Percentiles rank a stretch among this genome's conserved stretches.
These are phyloP conservation scores for Cyanoramphus novaezelandiae DNA, from an alignment of 2,113 vertebrate species.

Conservation along the genomic window DNA sequence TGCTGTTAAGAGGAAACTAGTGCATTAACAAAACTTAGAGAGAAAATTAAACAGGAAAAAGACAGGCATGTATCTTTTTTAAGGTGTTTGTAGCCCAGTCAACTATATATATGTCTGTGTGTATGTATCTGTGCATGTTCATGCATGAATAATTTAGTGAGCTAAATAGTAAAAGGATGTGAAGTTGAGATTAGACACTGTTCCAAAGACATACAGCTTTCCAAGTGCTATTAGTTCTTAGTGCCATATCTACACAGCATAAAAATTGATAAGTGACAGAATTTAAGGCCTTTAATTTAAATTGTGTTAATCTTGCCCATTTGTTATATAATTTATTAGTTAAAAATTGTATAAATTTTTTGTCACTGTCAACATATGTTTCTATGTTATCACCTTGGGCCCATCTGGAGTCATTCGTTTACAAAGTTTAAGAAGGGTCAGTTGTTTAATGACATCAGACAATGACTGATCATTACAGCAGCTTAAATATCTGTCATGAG, in stretches of 20 bases:
- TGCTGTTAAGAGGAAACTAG: background rate
- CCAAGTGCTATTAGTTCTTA: background rate
- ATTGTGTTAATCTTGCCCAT: background rate
- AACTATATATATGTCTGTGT: background rate
- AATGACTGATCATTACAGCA: background rate
- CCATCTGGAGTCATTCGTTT: background rate
- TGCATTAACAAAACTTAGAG: background rate
- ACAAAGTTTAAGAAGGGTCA: background rate
- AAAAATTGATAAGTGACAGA: background rate
- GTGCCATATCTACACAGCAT: background rate
- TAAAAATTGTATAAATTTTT: background rate
- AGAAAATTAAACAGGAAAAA: background rate
- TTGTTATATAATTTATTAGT: background rate
- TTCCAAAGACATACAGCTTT: background rate
- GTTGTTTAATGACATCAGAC: background rate
- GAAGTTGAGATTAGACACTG: background rate
- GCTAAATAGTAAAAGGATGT: background rate
- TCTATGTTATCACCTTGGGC: background rate
- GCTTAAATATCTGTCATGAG: background rate
- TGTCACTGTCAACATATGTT: background rate
- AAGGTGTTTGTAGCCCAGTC: background rate
- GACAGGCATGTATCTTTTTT: background rate
- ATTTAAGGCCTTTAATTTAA: background rate
- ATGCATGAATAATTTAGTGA: background rate
- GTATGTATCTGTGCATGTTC: background rate